Evolutionary conservation across 2,797 vertebrate species (phyloP).

Genomic region (Caiman crocodilus): DNA sequence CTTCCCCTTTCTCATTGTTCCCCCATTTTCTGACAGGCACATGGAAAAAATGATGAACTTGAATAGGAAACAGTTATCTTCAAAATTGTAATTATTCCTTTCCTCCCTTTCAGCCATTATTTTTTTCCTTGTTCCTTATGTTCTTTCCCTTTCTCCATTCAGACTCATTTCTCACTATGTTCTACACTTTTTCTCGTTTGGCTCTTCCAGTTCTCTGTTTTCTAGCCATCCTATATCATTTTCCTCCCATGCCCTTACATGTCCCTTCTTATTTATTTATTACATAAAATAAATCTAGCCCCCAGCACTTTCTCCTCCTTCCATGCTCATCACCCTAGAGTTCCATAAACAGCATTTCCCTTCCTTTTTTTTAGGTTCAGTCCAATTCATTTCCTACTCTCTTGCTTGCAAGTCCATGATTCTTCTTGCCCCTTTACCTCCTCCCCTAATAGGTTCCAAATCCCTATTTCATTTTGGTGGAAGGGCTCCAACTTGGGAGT

Average conservation of each 20-base stretch:
- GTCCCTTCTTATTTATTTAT: not conserved
- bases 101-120: not conserved
- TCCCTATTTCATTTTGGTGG: not conserved
- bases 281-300: no score
- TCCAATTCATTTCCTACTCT: slow-evolving; percentile 3
- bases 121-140: not conserved
- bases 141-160: not conserved
- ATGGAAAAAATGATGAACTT: not conserved
- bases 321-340: slow-evolving; percentile 17
- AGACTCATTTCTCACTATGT: not conserved
- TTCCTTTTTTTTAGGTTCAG: not conserved
- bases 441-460: not conserved
- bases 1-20: not conserved
- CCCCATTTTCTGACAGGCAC: not conserved
- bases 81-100: not conserved
- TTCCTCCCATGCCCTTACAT: not conserved
- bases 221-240: not conserved
- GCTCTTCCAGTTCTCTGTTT: slow-evolving; percentile 20
- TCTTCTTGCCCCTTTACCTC: not conserved
- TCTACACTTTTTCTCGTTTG: not conserved
- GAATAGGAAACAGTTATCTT: not conserved
- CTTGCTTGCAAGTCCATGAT: slow-evolving; percentile 25
- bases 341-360: not conserved
- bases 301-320: slow-evolving; percentile 8
- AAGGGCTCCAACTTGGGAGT: not conserved